A percentile compares a stretch with the other conserved stretches of the same genome.
These are phyloP conservation scores for Pomacea maculata DNA, from an alignment of 1,140 invertebrate genomes.

Conservation along the genomic window DNA sequence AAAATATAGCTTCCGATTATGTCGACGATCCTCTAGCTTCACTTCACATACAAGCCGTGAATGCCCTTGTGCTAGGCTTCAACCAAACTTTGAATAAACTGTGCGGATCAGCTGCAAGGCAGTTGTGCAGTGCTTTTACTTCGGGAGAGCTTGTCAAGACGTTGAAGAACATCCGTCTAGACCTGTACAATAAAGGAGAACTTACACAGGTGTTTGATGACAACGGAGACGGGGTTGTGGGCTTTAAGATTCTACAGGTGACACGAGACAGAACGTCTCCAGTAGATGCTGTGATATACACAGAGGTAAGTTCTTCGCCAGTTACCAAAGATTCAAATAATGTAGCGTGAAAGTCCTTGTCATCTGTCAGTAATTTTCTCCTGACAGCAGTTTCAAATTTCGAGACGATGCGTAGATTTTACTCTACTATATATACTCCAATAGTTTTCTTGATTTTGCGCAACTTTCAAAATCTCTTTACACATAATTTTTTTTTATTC, in stretches of 20 bases:
- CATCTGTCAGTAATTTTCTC: too few species aligned
- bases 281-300: not conserved
- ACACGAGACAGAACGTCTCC: not conserved
- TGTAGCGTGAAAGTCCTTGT: too few species aligned
- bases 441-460: too few species aligned
- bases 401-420: too few species aligned
- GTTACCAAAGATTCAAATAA: too few species aligned
- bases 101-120: not conserved
- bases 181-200: slow-evolving; percentile 8
- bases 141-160: not conserved
- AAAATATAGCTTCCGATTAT: not conserved
- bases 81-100: not conserved
- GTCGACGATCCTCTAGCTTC: slow-evolving; percentile 7
- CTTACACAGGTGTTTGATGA: not conserved
- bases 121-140: not conserved
- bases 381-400: too few species aligned
- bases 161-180: slow-evolving; percentile 14
- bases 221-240: slow-evolving; percentile 21
- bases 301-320: not conserved
- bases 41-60: slow-evolving; percentile 7
- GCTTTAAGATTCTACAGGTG: slow-evolving; percentile 15
- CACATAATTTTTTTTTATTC: too few species aligned
- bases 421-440: too few species aligned
- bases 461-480: too few species aligned
- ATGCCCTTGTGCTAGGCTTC: slow-evolving; percentile 7